Conservation (phyloP, 92 coral and sea anemone species). For the Epizoanthus rinbou region DNA sequence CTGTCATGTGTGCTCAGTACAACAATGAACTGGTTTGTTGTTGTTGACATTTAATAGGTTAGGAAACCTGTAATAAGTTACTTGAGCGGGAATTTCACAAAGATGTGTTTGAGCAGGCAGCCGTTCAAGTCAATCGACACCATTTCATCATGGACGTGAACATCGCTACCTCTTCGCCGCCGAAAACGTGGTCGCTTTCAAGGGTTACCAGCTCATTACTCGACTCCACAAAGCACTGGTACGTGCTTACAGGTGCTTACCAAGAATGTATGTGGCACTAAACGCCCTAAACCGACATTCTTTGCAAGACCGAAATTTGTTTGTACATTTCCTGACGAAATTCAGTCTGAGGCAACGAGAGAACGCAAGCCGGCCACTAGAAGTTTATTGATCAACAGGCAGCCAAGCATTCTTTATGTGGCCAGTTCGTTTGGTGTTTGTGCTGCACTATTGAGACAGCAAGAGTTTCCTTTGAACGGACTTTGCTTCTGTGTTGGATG, state of each 20-base stretch:
- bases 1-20: no score
- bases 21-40: no score
- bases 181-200: background rate
- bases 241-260: background rate
- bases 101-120: background rate
- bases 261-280: background rate
- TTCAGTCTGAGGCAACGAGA: constrained; percentile 12
- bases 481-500: constrained; percentile 24
- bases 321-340: constrained; percentile 30
- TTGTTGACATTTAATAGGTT: no score
- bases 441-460: constrained; percentile 41
- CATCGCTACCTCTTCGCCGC: background rate
- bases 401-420: constrained; percentile 36
- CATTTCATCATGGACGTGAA: background rate
- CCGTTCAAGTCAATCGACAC: background rate
- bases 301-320: background rate
- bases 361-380: constrained; percentile 32
- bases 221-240: constrained; percentile 9
- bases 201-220: background rate
- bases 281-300: background rate
- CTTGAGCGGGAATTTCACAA: no score
- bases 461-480: constrained; percentile 28
- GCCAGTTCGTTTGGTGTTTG: constrained; percentile 48
- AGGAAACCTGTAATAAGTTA: no score
- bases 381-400: constrained; percentile 38